Percentiles rank a stretch among this genome's conserved stretches.
Evolutionary conservation across 1,140 invertebrate species (phyloP).

Genomic region (Euura lappo): DNA sequence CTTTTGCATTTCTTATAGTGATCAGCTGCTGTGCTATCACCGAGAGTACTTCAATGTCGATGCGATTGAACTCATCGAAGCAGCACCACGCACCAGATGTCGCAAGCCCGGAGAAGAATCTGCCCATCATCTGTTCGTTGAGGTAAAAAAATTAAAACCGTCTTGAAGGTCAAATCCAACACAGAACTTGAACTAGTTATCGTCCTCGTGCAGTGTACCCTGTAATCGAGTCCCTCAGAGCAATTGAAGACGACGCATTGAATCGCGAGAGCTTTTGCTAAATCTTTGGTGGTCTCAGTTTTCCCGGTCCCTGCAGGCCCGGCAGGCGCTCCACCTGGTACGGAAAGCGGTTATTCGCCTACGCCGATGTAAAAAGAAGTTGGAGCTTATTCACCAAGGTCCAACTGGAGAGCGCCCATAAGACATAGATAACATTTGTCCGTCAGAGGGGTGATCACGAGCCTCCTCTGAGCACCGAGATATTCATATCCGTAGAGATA

Average conservation of each 20-base stretch:
- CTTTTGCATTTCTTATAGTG: constrained; percentile 79
- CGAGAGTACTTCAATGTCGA: constrained; percentile 89
- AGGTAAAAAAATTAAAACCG: neutral
- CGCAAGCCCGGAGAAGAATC: constrained; percentile 85
- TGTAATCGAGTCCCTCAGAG: constrained; percentile 83
- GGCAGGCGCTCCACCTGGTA: constrained; percentile 77
- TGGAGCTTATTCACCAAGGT: constrained; percentile 64
- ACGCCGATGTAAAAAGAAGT: constrained; percentile 9
- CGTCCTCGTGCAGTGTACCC: constrained; percentile 45
- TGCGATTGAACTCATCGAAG: constrained; percentile 92
- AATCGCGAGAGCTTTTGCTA: constrained; percentile 85
- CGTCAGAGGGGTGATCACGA: constrained; percentile 83
- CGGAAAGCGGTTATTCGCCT: constrained; percentile 16
- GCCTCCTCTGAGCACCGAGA: constrained; percentile 80
- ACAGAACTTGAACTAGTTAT: neutral
- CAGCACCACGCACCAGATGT: constrained; percentile 92
- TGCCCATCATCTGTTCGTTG: constrained; percentile 76
- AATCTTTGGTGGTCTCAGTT: constrained; percentile 93
- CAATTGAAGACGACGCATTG: constrained; percentile 93
- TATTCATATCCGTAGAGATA: constrained; percentile 93
- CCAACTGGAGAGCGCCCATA: constrained; percentile 86
- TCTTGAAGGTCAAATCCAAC: too few relatives aligned
- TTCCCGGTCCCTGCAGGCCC: constrained; percentile 94
- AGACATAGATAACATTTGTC: constrained; percentile 88
- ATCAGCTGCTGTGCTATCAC: constrained; percentile 87